Base-by-base conservation (phyloP, 2,113 vertebrate species). In the Equus quagga region DNA sequence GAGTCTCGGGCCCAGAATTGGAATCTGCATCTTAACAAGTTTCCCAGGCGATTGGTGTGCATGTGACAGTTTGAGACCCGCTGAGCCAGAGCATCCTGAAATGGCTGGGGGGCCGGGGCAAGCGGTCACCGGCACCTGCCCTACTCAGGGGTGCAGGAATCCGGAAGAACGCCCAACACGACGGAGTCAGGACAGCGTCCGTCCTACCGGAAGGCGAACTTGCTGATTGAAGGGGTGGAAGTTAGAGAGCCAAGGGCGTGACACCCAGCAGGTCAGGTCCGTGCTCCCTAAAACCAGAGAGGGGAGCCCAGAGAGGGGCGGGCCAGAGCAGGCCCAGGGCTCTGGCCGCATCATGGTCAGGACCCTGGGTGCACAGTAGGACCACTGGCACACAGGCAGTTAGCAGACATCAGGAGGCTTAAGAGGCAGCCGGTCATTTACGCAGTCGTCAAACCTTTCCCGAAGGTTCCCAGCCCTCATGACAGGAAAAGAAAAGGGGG, bases 41-140 rank as follows among this genome's bases (percentile, higher is more conserved):
- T 36, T 18, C 31, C 5, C 14, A 7, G 58, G 56, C 0, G 8
- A 9, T 0, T 13, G 82, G 36, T 41, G 11, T 0, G 19, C 41
- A 1, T 2, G 41, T 49, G 19, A 33, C 56, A 17, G 70, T 23
- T 6, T 23, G 56, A 60, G n/a, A 41, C 24, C 3, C 2, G 12
- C 33, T 24, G 33, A 54, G n/a, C 36, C 17, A 7, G 56, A 18
- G 46, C 17, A 18, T 2, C 1, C 41, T 15, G 8, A 21, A 17
- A 54, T 24, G 33, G 10, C 44, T 7, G 60, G 28, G 15, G 13
- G 19, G 1, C 21, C 18, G 8, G 70, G 56, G 13, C 1, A 1
- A 3, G 54, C 19, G 31, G 72, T 0, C 5, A 4, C 19, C 33
- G 6, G 73, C 5, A 76, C 23, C 80, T 41, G 80, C 56, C 44